Evolutionary conservation across 2,797 vertebrate species (phyloP).

Genomic region (Octomys mimax): DNA sequence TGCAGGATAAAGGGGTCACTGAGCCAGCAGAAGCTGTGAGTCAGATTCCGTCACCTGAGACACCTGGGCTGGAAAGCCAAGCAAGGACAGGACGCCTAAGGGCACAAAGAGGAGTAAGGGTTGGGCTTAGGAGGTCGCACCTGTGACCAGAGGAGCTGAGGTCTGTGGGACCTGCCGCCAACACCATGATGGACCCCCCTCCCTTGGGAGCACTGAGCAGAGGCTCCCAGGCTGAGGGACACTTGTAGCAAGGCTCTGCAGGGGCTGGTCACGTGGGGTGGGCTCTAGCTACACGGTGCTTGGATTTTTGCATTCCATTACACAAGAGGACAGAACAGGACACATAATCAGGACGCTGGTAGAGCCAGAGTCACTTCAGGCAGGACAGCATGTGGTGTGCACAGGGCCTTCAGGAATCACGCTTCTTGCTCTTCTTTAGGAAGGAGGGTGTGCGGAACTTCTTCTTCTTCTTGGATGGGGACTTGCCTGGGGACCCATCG

Average conservation of each 20-base stretch:
- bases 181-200: background rate
- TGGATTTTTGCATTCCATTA: conserved; percentile 89
- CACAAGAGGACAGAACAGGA: conserved; percentile 89
- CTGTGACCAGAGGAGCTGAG: conserved; percentile 57
- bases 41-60: conserved; percentile 63
- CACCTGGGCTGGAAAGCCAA: conserved; percentile 66
- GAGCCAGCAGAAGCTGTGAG: conserved; percentile 31
- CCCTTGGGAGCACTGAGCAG: background rate
- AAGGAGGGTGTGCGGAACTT: conserved; percentile 99
- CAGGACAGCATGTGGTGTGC: conserved; percentile 82
- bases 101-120: background rate
- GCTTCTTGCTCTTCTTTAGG: conserved; percentile 99
- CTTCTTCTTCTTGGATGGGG: conserved; percentile 99
- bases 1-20: background rate
- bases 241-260: conserved; percentile 88
- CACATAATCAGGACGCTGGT: conserved; percentile 93
- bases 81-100: conserved; percentile 47
- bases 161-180: conserved; percentile 57
- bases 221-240: background rate
- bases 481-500: conserved; percentile 98
- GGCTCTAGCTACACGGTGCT: conserved; percentile 79
- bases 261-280: conserved; percentile 72
- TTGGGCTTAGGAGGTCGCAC: conserved; percentile 48
- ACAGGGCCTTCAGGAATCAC: conserved; percentile 93
- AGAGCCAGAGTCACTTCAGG: conserved; percentile 87